These are phyloP conservation scores for Folsomia manolachei DNA, from an alignment of 2,888 invertebrate species.

Conservation along the genomic window DNA sequence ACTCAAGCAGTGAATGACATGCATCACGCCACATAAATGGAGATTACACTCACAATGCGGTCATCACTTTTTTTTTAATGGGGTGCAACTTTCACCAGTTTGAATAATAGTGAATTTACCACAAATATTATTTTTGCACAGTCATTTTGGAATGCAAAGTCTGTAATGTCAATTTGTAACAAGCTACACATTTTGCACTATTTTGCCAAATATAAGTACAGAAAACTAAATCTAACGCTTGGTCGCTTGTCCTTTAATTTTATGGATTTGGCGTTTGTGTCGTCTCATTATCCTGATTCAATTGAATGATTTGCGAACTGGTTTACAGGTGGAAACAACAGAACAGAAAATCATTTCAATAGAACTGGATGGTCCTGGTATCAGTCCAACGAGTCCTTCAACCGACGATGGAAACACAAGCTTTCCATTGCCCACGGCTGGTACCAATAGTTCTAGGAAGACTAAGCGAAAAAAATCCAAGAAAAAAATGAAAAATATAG, in stretches of 20 bases:
- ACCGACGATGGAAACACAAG: constrained; percentile 22
- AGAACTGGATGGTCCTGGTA: constrained; percentile 67
- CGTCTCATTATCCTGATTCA: background rate
- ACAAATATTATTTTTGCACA: no score
- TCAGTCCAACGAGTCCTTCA: constrained; percentile 26
- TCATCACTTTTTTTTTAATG: background rate
- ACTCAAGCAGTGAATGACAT: no score
- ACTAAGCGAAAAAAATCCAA: constrained; percentile 44
- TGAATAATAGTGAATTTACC: no score
- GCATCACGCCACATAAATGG: no score
- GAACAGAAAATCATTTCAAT: constrained; percentile 87
- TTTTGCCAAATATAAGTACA: no score
- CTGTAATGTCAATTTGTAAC: no score
- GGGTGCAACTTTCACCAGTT: no score
- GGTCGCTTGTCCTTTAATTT: background rate
- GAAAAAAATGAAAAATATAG: constrained; percentile 31
- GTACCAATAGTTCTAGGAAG: constrained; percentile 20
- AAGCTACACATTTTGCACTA: background rate
- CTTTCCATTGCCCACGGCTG: constrained; percentile 13
- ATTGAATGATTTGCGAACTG: background rate
- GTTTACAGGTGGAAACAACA: constrained; percentile 78
- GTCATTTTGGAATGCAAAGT: no score
- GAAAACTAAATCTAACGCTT: background rate
- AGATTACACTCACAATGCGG: background rate
- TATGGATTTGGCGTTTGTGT: background rate